Base-by-base conservation (phyloP, 1,140 invertebrate species). In the Portunus trituberculatus region DNA sequence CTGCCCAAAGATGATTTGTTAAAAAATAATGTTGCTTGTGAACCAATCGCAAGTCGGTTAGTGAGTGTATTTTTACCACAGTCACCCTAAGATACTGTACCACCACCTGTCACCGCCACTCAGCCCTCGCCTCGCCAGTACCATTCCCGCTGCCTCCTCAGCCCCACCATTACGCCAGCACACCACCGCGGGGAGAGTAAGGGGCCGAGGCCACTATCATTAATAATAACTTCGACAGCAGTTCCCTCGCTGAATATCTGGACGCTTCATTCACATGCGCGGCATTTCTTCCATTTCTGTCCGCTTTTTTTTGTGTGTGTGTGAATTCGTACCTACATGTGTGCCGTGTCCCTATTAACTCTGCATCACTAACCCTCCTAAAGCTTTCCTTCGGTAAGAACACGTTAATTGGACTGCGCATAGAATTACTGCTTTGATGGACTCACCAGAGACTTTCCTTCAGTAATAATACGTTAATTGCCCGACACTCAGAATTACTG, bases 181-280 rank as follows among this genome's bases (percentile, higher is more conserved):
- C 29, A 39, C 92, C 92, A 86, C 83, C 92, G 39, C 29, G 28
- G 84, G 76, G 28, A 87, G 83, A 93, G 83, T 48, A 84, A 87
- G 92, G 45, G 83, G n/a, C 32, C 16, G 25, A 84, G 92, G n/a
- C 92, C 83, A 84, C 76, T 28, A 93, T 93, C 92, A 93, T 93
- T 93, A 93, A 93, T 93, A 93, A 93, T 93, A 93, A 87, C 92
- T 87, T 93, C 92, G 92, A 93, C 92, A 93, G 92, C 45, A 93
- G 92, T 84, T 93, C 92, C 45, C 83, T 87, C 16, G n/a, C 92
- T 93, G 92, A 93, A 93, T 93, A 87, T 93, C 92, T 93, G 45
- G 76, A 82, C 0, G 45, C 92, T 87, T 93, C 83, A 93, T 93
- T 93, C 92, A 87, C 83, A 93, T 93, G 92, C 92, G 52, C 3